Evolutionary conservation across 2,888 invertebrate species (phyloP).

Genomic region (Uropetala carovei): DNA sequence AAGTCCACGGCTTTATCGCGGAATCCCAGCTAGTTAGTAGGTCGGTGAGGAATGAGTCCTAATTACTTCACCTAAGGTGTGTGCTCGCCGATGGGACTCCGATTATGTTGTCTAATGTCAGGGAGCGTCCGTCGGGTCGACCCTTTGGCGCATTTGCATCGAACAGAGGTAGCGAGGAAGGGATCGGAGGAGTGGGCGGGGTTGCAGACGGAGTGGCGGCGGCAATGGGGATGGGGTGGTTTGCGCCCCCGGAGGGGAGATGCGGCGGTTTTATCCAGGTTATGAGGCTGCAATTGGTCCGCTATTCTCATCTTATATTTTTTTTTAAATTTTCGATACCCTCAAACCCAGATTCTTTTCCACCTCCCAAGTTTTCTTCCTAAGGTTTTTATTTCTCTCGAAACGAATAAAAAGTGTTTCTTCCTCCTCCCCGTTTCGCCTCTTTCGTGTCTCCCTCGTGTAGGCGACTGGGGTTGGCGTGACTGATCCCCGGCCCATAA

Average conservation of each 20-base stretch:
- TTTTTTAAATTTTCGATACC: no score
- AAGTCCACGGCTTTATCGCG: background rate
- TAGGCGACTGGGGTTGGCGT: no score
- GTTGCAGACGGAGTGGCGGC: background rate
- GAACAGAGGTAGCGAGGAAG: background rate
- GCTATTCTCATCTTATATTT: no score
- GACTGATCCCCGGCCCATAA: no score
- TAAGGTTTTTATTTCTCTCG: no score
- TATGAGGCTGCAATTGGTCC: background rate
- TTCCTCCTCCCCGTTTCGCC: no score
- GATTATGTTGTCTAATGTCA: conserved; percentile 35
- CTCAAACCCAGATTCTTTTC: no score
- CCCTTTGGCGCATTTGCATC: conserved; percentile 33
- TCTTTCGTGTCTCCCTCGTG: no score
- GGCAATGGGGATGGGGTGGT: background rate
- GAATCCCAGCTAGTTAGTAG: background rate
- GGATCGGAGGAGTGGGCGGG: background rate
- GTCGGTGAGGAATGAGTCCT: conserved; percentile 20
- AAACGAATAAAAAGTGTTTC: no score
- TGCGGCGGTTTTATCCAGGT: background rate
- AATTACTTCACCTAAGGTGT: conserved; percentile 15
- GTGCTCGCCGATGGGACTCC: conserved; percentile 2
- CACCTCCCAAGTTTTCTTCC: no score
- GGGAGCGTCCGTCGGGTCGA: background rate
- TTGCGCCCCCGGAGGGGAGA: no score